phyloP scores from a whole-genome alignment of 2,888 invertebrate genomes.

The Drosophila anomalata region DNA sequence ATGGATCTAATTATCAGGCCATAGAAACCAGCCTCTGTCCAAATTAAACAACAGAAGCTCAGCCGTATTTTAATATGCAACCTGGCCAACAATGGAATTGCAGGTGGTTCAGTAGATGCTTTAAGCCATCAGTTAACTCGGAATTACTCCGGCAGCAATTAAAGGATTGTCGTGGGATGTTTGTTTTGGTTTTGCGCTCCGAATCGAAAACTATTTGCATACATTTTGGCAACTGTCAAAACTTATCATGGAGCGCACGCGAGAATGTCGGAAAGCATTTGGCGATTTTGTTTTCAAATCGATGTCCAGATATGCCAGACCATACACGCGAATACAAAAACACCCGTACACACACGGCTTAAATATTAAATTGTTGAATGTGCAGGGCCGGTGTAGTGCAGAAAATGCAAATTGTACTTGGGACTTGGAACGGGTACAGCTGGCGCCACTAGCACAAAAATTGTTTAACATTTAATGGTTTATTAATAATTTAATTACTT shows the following conservation, averaged over 20 bases:
- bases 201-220: constrained; percentile 61
- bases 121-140: constrained; percentile 28
- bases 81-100: not conserved
- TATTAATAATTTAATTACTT: constrained; percentile 80
- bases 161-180: constrained; percentile 26
- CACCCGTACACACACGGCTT: constrained; percentile 42
- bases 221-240: constrained; percentile 63
- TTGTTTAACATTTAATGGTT: constrained; percentile 78
- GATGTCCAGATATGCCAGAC: constrained; percentile 50
- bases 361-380: constrained; percentile 63
- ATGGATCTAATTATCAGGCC: not conserved
- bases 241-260: constrained; percentile 65
- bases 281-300: constrained; percentile 63
- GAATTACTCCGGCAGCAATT: constrained; percentile 32
- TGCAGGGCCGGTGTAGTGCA: constrained; percentile 27
- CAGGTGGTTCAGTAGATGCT: constrained; percentile 19
- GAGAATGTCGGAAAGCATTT: constrained; percentile 62
- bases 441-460: constrained; percentile 49
- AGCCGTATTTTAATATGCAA: constrained; percentile 1
- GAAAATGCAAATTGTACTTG: constrained; percentile 47
- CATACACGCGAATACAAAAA: not conserved
- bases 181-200: constrained; percentile 9
- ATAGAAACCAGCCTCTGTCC: not conserved
- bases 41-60: not conserved
- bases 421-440: not conserved